Conservation (phyloP, 2,888 invertebrate genomes). For the Diaprepes abbreviatus region DNA sequence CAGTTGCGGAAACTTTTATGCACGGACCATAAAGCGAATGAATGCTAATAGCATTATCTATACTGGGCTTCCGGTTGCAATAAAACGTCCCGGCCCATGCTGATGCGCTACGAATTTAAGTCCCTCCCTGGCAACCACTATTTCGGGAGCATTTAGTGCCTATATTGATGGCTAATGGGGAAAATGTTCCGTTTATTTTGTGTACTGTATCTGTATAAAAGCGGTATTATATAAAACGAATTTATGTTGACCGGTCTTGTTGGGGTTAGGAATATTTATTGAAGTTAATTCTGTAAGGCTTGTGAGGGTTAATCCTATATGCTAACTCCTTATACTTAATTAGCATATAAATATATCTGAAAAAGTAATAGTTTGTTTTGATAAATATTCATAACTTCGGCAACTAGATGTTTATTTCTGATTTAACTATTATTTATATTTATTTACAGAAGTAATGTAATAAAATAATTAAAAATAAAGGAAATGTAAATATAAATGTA, state of each 20-base stretch:
- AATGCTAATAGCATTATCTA: slow-evolving; percentile 73
- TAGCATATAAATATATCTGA: too few relatives aligned
- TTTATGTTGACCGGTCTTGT: slow-evolving; percentile 35
- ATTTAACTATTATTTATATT: too few relatives aligned
- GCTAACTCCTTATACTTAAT: too few relatives aligned
- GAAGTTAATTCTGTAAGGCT: background rate
- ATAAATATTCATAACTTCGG: too few relatives aligned
- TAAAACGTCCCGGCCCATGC: slow-evolving; percentile 57
- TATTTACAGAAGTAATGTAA: too few relatives aligned
- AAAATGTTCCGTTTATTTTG: slow-evolving; percentile 27
- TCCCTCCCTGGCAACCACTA: slow-evolving; percentile 45
- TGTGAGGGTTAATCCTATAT: background rate
- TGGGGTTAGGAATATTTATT: background rate
- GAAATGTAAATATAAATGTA: too few relatives aligned
- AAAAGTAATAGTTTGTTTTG: too few relatives aligned
- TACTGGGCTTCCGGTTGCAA: slow-evolving; percentile 66
- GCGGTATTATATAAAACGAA: slow-evolving; percentile 23
- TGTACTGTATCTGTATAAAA: slow-evolving; percentile 17
- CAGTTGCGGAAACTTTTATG: slow-evolving; percentile 69
- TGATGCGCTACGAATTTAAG: slow-evolving; percentile 46
- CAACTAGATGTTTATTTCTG: too few relatives aligned
- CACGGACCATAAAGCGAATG: slow-evolving; percentile 75
- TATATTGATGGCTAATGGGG: slow-evolving; percentile 40
- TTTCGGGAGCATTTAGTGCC: slow-evolving; percentile 44
- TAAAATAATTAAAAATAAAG: too few relatives aligned